Base-by-base conservation (phyloP, 2,797 vertebrate genomes). In the Etheostoma nigrum region DNA sequence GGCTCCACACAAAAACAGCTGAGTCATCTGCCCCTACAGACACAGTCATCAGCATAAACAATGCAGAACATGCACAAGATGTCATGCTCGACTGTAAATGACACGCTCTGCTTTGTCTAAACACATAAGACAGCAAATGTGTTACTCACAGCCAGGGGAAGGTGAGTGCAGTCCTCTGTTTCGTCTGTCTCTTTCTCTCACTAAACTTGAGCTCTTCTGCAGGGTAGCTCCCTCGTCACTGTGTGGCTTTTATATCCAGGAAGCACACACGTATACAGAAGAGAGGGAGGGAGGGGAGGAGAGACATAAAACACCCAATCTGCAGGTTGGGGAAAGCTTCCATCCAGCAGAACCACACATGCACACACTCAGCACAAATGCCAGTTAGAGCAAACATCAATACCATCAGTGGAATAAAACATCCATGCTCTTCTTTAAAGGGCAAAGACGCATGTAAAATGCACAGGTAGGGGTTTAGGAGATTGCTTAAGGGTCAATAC, bases 101-200 rank as follows among this genome's bases (percentile, higher is more conserved):
- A 61, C 14, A 64, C 36, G 14, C 6, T 73, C 13, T 5, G 1
- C 59, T 55, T 6, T 1, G 12, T 53, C 9, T 42, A 67, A 71
- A 67, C 18, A 55, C 12, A 48, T 1, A 47, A 67, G 14, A 61
- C 12, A 57, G 14, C 1, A 48, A 65, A 52, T 25, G 16, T 54
- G 27, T 72, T 85, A 93, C 91, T 93, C 68, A 93, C 92, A 73
- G 81, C 54, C 64, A 49, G 42, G 19, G 40, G 57, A 57, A 44
- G 40, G 36, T 51, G 63, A 72, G 36, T 12, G 16, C 40, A 62
- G 67, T 67, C 47, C 59, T 84, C 68, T 59, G 33, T 27, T 16
- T 61, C n/a, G 13, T 76, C 21, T 36, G 21, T 33, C 18, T 74
- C 57, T 59, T 52, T 42, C 52, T 74, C 68, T 27, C 44, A 71